Evolutionary conservation across 2,113 vertebrate genomes (phyloP).

Genomic region (Rhynchomys soricoides): DNA sequence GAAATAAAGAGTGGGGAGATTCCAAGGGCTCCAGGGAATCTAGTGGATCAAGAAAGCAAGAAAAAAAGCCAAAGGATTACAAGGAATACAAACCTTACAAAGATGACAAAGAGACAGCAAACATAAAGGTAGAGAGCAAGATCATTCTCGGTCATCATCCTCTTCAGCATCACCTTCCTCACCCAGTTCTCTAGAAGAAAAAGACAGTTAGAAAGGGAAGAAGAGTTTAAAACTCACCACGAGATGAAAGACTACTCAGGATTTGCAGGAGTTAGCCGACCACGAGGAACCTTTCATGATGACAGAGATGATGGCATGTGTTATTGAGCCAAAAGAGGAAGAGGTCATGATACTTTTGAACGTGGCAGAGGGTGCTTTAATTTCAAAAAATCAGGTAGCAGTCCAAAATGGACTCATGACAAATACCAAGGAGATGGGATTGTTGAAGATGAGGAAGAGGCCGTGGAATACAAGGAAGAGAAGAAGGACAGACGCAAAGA

Average conservation of each 20-base stretch:
- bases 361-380: conserved; percentile 92
- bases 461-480: conserved; percentile 88
- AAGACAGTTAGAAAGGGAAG: conserved; percentile 89
- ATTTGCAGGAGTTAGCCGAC: conserved; percentile 87
- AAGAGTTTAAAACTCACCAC: conserved; percentile 89
- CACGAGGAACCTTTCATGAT: conserved; percentile 89
- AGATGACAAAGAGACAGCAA: conserved; percentile 92
- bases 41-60: conserved; percentile 91
- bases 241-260: conserved; percentile 89
- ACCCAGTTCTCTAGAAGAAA: conserved; percentile 90
- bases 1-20: conserved; percentile 91
- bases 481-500: conserved; percentile 91
- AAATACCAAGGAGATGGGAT: conserved; percentile 91
- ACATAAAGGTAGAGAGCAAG: conserved; percentile 90
- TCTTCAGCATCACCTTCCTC: conserved; percentile 89
- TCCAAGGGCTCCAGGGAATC: conserved; percentile 92
- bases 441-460: conserved; percentile 91
- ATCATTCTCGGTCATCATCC: conserved; percentile 89
- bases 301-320: conserved; percentile 93
- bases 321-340: conserved; percentile 93
- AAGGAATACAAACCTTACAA: conserved; percentile 92
- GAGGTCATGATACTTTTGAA: conserved; percentile 91
- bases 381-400: conserved; percentile 93
- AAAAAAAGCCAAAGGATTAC: conserved; percentile 91
- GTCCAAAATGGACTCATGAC: conserved; percentile 93